Evolutionary conservation across 2,888 invertebrate genomes (phyloP).

Genomic region (Auanema freiburgensis): DNA sequence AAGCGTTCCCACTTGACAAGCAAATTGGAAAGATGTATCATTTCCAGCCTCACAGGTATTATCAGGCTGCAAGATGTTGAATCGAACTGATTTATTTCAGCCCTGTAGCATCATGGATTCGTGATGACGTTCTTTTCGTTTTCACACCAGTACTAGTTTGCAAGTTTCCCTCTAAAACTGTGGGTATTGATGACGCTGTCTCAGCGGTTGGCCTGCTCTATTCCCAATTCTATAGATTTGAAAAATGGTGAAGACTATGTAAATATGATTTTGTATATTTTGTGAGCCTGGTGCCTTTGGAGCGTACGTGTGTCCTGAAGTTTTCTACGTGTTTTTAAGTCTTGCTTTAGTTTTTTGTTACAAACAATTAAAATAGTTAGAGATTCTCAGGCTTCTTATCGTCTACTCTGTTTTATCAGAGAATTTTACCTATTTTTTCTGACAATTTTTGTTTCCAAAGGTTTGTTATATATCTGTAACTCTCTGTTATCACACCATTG

Average conservation of each 20-base stretch:
- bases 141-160: constrained; percentile 68
- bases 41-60: constrained; percentile 60
- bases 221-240: constrained; percentile 64
- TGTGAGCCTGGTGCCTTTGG: no score
- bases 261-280: no score
- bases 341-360: no score
- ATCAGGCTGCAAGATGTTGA: neutral
- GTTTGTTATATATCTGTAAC: no score
- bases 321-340: no score
- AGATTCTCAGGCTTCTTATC: no score
- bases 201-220: constrained; percentile 67
- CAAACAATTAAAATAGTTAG: no score
- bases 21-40: constrained; percentile 54
- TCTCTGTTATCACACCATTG: no score
- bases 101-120: constrained; percentile 65
- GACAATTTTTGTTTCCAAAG: no score
- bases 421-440: no score
- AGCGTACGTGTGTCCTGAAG: no score
- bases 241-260: constrained; percentile 10
- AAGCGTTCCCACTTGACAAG: constrained; percentile 63
- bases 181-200: constrained; percentile 68
- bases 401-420: no score
- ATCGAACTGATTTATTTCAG: constrained; percentile 36
- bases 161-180: constrained; percentile 66
- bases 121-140: constrained; percentile 65